These are phyloP conservation scores for Neoitamus cyanurus DNA, from an alignment of 2,888 invertebrate genomes.

Conservation along the genomic window DNA sequence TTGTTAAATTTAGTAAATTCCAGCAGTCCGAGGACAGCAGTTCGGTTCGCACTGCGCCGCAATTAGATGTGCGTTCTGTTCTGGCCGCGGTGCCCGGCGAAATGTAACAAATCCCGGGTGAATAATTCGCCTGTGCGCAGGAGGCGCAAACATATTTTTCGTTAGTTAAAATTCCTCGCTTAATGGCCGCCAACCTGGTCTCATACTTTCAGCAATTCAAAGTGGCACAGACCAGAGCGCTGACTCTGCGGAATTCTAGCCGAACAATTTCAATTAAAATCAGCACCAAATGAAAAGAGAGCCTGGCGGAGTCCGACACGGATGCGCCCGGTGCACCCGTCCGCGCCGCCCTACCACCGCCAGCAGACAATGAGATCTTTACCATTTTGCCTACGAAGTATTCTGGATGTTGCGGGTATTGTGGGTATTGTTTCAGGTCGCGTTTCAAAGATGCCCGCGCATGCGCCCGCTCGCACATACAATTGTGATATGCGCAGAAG, in stretches of 20 bases:
- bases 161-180: constrained; percentile 48
- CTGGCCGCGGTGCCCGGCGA: neutral
- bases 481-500: neutral
- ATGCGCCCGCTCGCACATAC: neutral
- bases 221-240: constrained; percentile 7
- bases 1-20: constrained; percentile 14
- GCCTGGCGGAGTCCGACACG: neutral
- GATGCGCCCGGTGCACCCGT: constrained; percentile 10
- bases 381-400: constrained; percentile 30
- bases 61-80: constrained; percentile 32
- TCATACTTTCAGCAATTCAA: constrained; percentile 28
- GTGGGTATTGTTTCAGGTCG: constrained; percentile 27
- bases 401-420: neutral
- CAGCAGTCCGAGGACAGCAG: neutral
- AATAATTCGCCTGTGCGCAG: neutral
- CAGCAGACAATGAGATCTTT: constrained; percentile 33
- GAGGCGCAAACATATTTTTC: constrained; percentile 44
- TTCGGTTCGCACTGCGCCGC: constrained; percentile 3
- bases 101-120: constrained; percentile 33
- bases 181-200: constrained; percentile 20
- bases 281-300: constrained; percentile 39
- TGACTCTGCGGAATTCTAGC: constrained; percentile 31
- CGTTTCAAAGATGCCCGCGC: constrained; percentile 23
- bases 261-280: constrained; percentile 46
- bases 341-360: neutral